These are phyloP conservation scores for Ashinkailepas kermadecensis DNA, from an alignment of 2,888 invertebrate species.

Conservation along the genomic window DNA sequence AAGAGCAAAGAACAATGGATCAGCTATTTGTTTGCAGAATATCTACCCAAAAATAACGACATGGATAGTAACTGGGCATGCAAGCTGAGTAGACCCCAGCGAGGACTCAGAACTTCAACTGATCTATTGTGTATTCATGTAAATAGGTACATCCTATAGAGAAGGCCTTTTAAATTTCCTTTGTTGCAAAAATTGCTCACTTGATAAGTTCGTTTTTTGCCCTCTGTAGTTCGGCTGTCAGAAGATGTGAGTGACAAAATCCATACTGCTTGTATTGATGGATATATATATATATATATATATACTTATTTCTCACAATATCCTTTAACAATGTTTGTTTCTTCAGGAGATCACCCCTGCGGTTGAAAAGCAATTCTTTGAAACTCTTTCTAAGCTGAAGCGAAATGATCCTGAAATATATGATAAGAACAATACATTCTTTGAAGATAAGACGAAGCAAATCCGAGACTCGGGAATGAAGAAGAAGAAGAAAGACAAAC, in stretches of 20 bases:
- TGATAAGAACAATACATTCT: background rate
- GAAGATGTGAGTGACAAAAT: background rate
- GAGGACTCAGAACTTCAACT: too few relatives aligned
- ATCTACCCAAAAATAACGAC: too few relatives aligned
- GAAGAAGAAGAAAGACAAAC: conserved; percentile 48
- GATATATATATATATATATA: background rate
- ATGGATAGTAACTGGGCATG: too few relatives aligned
- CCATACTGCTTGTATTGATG: background rate
- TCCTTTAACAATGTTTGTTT: background rate
- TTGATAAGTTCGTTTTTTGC: background rate
- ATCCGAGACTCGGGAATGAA: conserved; percentile 26
- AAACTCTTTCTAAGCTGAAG: background rate
- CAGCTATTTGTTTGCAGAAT: too few relatives aligned
- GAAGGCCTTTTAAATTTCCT: background rate
- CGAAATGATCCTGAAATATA: background rate
- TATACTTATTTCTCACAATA: background rate
- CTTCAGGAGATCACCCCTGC: background rate
- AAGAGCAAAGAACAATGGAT: too few relatives aligned
- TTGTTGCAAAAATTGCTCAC: background rate
- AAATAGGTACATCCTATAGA: background rate
- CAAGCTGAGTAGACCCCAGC: too few relatives aligned
- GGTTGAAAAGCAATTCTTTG: background rate
- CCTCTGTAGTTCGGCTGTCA: background rate
- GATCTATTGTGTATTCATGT: too few relatives aligned
- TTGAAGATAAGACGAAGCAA: background rate